These are phyloP conservation scores for Dryobota labecula DNA, from an alignment of 2,888 invertebrate species.

Conservation along the genomic window DNA sequence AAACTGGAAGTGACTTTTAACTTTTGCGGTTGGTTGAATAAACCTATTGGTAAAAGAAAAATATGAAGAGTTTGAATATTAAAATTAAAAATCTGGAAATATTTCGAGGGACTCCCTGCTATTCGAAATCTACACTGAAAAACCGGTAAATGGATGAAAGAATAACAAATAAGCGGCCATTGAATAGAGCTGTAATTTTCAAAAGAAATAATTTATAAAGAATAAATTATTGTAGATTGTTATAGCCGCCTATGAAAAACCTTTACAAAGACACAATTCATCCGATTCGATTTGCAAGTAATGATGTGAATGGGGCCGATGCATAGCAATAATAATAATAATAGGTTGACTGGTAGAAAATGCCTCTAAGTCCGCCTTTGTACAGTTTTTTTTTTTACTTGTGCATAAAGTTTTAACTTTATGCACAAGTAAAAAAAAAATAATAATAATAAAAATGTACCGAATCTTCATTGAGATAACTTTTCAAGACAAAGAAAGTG, in stretches of 20 bases:
- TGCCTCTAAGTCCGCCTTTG: too few species aligned
- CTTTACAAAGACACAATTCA: neutral
- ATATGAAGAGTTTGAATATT: neutral
- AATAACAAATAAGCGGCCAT: conserved; percentile 29
- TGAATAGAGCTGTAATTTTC: conserved; percentile 47
- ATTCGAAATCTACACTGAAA: conserved; percentile 10
- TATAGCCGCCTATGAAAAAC: neutral
- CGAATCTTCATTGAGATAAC: neutral
- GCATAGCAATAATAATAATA: neutral
- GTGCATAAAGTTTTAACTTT: too few species aligned
- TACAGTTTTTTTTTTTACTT: too few species aligned
- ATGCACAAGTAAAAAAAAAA: too few species aligned
- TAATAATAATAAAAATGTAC: neutral
- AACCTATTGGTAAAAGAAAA: neutral
- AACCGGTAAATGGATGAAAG: conserved; percentile 29
- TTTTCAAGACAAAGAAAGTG: neutral
- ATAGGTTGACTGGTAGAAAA: too few species aligned
- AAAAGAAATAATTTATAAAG: conserved; percentile 22
- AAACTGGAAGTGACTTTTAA: neutral
- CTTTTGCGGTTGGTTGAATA: neutral
- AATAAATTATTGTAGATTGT: conserved; percentile 21
- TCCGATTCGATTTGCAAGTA: neutral
- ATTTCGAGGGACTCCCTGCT: neutral
- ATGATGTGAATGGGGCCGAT: neutral
- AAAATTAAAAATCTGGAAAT: neutral